Evolutionary conservation across 2,113 vertebrate species (phyloP).

Genomic region (Nothobranchius kuhntae): DNA sequence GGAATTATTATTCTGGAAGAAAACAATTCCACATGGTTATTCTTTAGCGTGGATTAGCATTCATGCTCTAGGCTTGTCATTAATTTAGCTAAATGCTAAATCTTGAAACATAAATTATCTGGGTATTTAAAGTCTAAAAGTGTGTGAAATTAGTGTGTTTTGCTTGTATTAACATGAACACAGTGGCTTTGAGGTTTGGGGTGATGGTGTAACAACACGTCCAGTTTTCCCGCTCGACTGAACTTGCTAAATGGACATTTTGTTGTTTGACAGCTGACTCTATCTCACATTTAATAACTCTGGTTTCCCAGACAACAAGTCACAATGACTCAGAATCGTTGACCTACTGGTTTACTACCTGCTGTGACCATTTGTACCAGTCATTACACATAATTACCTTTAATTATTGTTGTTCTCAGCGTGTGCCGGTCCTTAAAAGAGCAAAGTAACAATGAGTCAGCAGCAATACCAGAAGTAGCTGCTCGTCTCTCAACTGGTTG

Average conservation of each 20-base stretch:
- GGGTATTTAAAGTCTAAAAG: neutral
- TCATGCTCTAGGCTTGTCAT: too few relatives aligned
- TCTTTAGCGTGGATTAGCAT: too few relatives aligned
- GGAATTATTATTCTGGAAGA: too few relatives aligned
- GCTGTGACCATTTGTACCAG: slow-evolving; percentile 8
- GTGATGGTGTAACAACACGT: neutral
- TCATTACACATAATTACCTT: slow-evolving; percentile 9
- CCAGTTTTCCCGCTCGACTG: slow-evolving; percentile 5
- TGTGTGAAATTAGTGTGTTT: neutral
- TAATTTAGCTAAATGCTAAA: too few relatives aligned
- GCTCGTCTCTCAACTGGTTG: neutral
- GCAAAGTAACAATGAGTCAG: slow-evolving; percentile 23
- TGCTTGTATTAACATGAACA: neutral
- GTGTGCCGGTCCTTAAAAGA: slow-evolving; percentile 11
- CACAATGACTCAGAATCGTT: neutral
- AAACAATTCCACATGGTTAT: too few relatives aligned
- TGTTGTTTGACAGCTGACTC: neutral
- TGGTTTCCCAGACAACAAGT: slow-evolving; percentile 11
- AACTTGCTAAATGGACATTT: neutral
- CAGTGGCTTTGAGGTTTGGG: neutral
- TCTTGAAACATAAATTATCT: too few relatives aligned
- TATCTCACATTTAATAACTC: neutral
- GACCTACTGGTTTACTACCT: slow-evolving; percentile 14
- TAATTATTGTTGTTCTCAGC: slow-evolving; percentile 19
- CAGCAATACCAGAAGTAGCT: slow-evolving; percentile 7